Evolutionary conservation across 2,888 invertebrate species (phyloP).

Genomic region (Gnatocerus cornutus): DNA sequence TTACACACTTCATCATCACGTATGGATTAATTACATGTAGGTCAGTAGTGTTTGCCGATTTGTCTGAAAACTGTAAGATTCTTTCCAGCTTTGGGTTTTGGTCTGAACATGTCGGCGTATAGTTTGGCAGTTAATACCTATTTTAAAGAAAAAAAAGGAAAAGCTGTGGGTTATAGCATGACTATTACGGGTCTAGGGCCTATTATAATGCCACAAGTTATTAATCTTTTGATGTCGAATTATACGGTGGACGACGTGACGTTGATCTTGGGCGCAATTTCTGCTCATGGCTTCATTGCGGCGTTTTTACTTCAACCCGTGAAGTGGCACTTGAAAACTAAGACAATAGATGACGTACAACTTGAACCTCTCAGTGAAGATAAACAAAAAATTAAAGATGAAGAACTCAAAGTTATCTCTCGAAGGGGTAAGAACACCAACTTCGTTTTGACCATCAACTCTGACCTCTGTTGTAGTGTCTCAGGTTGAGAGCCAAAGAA

Average conservation of each 20-base stretch:
- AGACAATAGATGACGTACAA: slow-evolving; percentile 27
- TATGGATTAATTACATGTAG: slow-evolving; percentile 83
- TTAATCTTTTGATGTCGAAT: slow-evolving; percentile 73
- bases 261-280: slow-evolving; percentile 76
- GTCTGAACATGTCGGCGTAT: slow-evolving; percentile 76
- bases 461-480: background rate
- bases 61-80: background rate
- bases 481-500: slow-evolving; percentile 4
- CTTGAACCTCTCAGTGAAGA: slow-evolving; percentile 28
- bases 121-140: slow-evolving; percentile 79
- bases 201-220: slow-evolving; percentile 78
- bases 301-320: slow-evolving; percentile 79
- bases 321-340: slow-evolving; percentile 76
- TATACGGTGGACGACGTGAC: slow-evolving; percentile 78
- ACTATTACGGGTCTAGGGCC: slow-evolving; percentile 80
- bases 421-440: slow-evolving; percentile 6
- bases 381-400: slow-evolving; percentile 5
- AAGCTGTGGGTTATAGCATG: slow-evolving; percentile 78
- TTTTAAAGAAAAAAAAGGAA: slow-evolving; percentile 76
- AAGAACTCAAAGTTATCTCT: slow-evolving; percentile 1
- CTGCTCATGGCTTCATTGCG: slow-evolving; percentile 76
- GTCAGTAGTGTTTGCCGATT: slow-evolving; percentile 62
- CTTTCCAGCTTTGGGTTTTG: slow-evolving; percentile 78
- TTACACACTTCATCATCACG: slow-evolving; percentile 76
- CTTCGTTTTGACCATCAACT: background rate